phyloP scores from a whole-genome alignment of 2,888 invertebrate genomes.

The Rotaria macrura region DNA sequence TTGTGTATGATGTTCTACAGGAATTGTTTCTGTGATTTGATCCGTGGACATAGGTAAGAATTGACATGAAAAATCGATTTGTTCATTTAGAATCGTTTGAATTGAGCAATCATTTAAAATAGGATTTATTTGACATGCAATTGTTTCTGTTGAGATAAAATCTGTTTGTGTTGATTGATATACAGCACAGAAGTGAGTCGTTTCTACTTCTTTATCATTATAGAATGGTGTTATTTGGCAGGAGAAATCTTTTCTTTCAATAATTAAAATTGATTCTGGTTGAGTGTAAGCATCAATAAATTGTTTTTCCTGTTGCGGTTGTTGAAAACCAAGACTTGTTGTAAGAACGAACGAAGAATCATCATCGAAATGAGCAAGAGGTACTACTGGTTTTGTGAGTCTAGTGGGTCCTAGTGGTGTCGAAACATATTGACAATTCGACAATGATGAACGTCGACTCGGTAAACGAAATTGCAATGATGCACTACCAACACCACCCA shows the following conservation, averaged over 20 bases:
- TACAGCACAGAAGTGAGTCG: neutral
- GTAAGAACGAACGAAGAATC: neutral
- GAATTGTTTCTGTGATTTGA: neutral
- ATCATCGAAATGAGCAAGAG: neutral
- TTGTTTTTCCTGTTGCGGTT: neutral
- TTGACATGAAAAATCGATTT: neutral
- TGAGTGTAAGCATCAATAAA: neutral
- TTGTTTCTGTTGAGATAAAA: neutral
- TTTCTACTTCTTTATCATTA: neutral
- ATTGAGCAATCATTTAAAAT: neutral
- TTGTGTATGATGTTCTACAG: neutral
- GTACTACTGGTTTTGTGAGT: neutral
- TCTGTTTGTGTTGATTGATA: neutral
- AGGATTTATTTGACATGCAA: neutral
- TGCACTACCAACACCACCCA: neutral
- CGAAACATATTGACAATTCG: neutral
- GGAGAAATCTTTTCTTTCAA: neutral
- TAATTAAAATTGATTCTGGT: neutral
- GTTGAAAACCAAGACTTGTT: neutral
- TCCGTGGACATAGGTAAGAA: neutral
- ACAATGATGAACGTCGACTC: constrained; percentile 4
- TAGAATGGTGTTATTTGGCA: neutral
- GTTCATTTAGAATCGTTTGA: neutral
- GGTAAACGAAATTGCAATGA: neutral
- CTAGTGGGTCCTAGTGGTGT: neutral